These are phyloP conservation scores for Pyralis farinalis DNA, from an alignment of 2,888 invertebrate genomes.

Conservation along the genomic window DNA sequence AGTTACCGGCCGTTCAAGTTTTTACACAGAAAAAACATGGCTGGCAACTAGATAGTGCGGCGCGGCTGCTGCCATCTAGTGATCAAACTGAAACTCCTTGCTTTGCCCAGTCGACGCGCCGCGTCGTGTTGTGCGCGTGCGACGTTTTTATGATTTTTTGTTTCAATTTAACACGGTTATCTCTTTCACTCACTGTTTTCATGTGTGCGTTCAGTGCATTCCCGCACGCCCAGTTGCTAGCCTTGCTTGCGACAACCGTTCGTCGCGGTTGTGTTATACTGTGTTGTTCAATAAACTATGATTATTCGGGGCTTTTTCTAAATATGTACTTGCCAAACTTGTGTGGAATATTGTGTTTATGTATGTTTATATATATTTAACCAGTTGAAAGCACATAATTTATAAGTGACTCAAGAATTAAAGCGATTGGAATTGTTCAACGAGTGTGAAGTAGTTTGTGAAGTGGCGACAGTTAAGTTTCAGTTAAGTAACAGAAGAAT, in stretches of 20 bases:
- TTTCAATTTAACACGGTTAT: conserved; percentile 16
- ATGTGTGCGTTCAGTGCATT: conserved; percentile 26
- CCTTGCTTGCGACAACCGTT: conserved; percentile 66
- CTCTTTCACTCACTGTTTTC: conserved; percentile 43
- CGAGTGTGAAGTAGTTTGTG: conserved; percentile 3
- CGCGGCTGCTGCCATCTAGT: conserved; percentile 49
- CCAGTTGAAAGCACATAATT: neutral
- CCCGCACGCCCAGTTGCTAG: conserved; percentile 35
- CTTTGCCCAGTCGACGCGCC: conserved; percentile 22
- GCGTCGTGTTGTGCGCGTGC: conserved; percentile 13
- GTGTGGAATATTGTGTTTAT: conserved; percentile 52
- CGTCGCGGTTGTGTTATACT: conserved; percentile 44
- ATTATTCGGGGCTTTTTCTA: neutral
- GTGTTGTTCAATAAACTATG: conserved; percentile 12
- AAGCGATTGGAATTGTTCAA: neutral
- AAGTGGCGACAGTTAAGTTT: conserved; percentile 29
- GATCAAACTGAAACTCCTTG: conserved; percentile 34
- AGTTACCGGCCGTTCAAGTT: conserved; percentile 16
- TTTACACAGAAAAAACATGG: conserved; percentile 17
- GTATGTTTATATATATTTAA: conserved; percentile 12
- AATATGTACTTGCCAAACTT: conserved; percentile 16
- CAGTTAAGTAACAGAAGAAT: conserved; percentile 38
- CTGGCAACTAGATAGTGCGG: too few relatives aligned
- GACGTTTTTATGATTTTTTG: neutral
- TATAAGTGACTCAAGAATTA: neutral